These are phyloP conservation scores for Phoenicopterus ruber DNA, from an alignment of 2,113 vertebrate species.

Conservation along the genomic window DNA sequence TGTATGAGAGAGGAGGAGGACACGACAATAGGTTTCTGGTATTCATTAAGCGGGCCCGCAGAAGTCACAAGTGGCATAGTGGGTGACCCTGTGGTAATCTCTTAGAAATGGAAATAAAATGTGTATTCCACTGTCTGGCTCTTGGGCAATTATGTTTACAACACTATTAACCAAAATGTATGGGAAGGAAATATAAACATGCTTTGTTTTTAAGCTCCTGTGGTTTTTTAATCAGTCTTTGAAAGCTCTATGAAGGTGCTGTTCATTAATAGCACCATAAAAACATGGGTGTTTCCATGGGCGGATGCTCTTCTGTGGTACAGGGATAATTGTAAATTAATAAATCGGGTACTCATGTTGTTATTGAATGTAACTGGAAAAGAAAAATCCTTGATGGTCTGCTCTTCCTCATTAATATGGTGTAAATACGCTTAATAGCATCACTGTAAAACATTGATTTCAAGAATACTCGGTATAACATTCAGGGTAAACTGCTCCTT, in stretches of 20 bases:
- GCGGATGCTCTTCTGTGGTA: not conserved
- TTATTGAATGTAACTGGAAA: not conserved
- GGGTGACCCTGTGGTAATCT: not conserved
- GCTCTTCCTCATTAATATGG: not conserved
- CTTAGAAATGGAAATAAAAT: not conserved
- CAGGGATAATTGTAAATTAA: not conserved
- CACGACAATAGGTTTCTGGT: not conserved
- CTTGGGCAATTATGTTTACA: not conserved
- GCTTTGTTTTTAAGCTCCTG: not conserved
- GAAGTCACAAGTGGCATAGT: not conserved
- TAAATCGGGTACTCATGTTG: not conserved
- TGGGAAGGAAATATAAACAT: not conserved
- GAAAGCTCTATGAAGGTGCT: not conserved
- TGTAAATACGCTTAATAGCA: not conserved
- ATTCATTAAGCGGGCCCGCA: not conserved
- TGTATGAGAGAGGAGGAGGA: not conserved
- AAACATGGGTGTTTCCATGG: not conserved
- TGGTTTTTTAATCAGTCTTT: not conserved
- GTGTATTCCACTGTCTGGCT: fast-evolving
- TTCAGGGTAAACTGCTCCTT: not conserved
- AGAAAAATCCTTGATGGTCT: not conserved
- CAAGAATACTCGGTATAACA: not conserved
- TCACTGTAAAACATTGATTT: not conserved
- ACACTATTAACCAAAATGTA: not conserved
- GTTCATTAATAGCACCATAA: not conserved